Evolutionary conservation across 2,888 invertebrate genomes (phyloP).

Genomic region (Tolmerus cingulatus): DNA sequence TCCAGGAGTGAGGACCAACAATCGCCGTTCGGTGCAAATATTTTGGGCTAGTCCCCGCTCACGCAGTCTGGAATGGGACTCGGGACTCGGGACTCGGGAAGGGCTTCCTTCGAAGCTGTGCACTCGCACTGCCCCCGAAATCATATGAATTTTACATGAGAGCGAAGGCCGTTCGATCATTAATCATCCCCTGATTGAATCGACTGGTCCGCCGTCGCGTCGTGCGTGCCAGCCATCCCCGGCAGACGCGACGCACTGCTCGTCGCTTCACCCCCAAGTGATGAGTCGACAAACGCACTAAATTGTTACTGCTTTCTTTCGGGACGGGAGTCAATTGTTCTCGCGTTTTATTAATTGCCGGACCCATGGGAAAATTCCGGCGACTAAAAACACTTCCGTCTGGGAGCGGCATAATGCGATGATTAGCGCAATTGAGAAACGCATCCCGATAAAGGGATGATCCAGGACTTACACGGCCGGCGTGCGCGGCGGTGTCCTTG

Average conservation of each 20-base stretch:
- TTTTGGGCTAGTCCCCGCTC: conserved; percentile 41
- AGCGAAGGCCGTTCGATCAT: conserved; percentile 21
- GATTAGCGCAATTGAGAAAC: conserved; percentile 47
- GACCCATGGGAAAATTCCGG: conserved; percentile 41
- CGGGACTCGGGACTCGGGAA: background rate
- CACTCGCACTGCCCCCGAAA: background rate
- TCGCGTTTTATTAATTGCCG: conserved; percentile 43
- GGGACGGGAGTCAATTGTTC: conserved; percentile 36
- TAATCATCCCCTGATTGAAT: conserved; percentile 42
- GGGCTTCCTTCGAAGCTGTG: background rate
- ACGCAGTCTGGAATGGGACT: background rate
- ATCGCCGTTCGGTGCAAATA: conserved; percentile 48
- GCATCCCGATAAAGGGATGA: conserved; percentile 47
- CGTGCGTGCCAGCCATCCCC: conserved; percentile 19
- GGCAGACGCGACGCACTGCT: background rate
- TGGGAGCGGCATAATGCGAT: conserved; percentile 45
- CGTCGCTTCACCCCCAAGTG: conserved; percentile 29
- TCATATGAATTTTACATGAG: conserved; percentile 40
- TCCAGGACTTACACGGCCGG: conserved; percentile 44
- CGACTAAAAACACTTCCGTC: conserved; percentile 40
- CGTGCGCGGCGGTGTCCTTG: background rate
- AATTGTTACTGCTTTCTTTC: conserved; percentile 17
- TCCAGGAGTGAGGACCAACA: conserved; percentile 10
- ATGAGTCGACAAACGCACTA: conserved; percentile 34
- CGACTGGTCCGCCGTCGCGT: background rate